A percentile compares a stretch with the other conserved stretches of the same genome.
phyloP scores from a whole-genome alignment of 1,140 invertebrate species.

The Formica selysi region DNA sequence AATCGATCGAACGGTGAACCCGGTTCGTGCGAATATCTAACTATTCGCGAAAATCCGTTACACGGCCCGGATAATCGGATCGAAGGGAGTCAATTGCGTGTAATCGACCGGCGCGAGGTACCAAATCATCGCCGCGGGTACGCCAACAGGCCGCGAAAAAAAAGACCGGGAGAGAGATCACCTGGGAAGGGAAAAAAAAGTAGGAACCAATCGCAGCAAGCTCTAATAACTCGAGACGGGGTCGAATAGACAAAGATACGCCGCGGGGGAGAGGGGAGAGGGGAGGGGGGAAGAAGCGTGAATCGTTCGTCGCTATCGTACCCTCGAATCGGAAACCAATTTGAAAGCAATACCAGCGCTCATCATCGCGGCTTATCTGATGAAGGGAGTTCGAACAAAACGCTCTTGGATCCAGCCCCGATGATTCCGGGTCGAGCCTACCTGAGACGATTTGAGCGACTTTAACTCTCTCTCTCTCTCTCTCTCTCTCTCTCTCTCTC shows the following conservation, averaged over 20 bases:
- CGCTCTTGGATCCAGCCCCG: constrained; percentile 73
- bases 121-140: constrained; percentile 55
- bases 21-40: constrained; percentile 67
- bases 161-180: constrained; percentile 3
- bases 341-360: constrained; percentile 84
- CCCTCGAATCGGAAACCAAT: constrained; percentile 85
- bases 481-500: neutral
- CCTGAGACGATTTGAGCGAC: constrained; percentile 68
- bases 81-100: constrained; percentile 63
- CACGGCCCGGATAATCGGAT: constrained; percentile 48
- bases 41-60: constrained; percentile 50
- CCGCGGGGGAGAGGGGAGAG: neutral
- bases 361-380: constrained; percentile 81
- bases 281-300: constrained; percentile 59
- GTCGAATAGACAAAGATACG: constrained; percentile 64
- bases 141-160: constrained; percentile 13
- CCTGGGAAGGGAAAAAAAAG: neutral
- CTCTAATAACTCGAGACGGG: constrained; percentile 75
- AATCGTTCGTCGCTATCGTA: constrained; percentile 80
- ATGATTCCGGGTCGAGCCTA: constrained; percentile 68
- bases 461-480: constrained; percentile 53
- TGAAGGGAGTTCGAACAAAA: constrained; percentile 75
- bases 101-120: constrained; percentile 70
- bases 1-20: constrained; percentile 64
- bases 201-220: constrained; percentile 58